phyloP scores from a whole-genome alignment of 1,140 invertebrate species.

The Reticulitermes speratus region DNA sequence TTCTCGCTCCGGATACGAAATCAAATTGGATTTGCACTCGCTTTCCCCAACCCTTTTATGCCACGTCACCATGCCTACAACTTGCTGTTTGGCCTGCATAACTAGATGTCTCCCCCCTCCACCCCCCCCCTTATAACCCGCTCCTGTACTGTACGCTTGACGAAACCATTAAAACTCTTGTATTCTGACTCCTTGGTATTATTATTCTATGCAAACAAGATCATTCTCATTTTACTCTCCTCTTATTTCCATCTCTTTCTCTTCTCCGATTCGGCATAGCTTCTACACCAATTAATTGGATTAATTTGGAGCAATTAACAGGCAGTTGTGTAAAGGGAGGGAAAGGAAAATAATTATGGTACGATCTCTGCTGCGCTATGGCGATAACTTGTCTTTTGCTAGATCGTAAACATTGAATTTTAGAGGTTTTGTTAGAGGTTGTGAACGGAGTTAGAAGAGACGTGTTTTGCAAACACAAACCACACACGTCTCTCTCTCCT shows the following conservation, averaged over 20 bases:
- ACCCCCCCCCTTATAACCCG: background rate
- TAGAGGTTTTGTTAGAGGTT: too few species aligned
- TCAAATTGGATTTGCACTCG: background rate
- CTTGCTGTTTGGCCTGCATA: too few species aligned
- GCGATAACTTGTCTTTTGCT: too few species aligned
- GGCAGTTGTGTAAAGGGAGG: background rate
- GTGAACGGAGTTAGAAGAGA: too few species aligned
- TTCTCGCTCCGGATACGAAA: constrained; percentile 13
- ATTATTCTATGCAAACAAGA: constrained; percentile 13
- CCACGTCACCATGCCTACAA: too few species aligned
- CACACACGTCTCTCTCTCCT: too few species aligned
- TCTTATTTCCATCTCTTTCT: background rate
- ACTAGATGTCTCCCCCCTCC: background rate
- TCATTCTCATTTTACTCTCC: background rate
- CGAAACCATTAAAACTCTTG: background rate
- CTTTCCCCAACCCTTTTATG: background rate
- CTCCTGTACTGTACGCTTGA: background rate
- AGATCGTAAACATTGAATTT: too few species aligned
- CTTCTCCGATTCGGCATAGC: background rate
- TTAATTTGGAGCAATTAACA: background rate
- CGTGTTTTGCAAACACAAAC: too few species aligned
- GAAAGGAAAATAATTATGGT: background rate
- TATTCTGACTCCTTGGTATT: background rate
- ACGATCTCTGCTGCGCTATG: too few species aligned
- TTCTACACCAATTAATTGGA: constrained; percentile 10